Base-by-base conservation (phyloP, 2,797 vertebrate genomes). In the Sparidentex hasta region DNA sequence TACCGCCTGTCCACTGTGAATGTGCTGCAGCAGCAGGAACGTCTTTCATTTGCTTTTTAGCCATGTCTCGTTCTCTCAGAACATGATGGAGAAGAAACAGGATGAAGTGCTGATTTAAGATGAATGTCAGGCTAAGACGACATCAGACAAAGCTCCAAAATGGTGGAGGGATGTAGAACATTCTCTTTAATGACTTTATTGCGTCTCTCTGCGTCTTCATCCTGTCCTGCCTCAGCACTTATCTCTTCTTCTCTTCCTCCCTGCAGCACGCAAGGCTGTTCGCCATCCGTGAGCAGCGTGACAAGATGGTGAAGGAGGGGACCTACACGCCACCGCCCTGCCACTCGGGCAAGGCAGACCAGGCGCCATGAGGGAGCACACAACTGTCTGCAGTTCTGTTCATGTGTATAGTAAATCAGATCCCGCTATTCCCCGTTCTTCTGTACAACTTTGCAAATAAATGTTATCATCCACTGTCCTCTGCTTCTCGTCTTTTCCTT, bases 261-360 rank as follows among this genome's bases (percentile, higher is more conserved):
- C 63, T 66, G 12, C 88, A 99, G 98, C 51, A 81, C 0, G 0
- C 48, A 25, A 92, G 98, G 29, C 62, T 98, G 77, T 0, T 6
- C 2, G 38, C 71, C 1, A 95, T 99, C 89, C 65, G 80, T 21
- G 56, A 82, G 58, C 97, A 98, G 93, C 94, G 93, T 21, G 84
- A 96, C 13, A 97, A 96, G 92, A 56, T 99, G 93, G 88, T 97
- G 5, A 97, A 97, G 87, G 96, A 97, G 62, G 97, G 97, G 18
- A 95, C 93, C 17, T 99, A 98, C 90, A 95, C 91, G 0, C 93
- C 92, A 0, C 97, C 97, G 0, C 7, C 91, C 21, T 79, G 93
- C 80, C 97, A 97, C 90, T 3, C 3, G 1, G 97, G 94, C 81
- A 74, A 95, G n/a, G 65, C 62, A 0, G 87, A 95, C 0, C 0